Percentiles rank a stretch among this genome's conserved stretches.
Evolutionary conservation across 2,888 invertebrate genomes (phyloP).

Genomic region (Desoria tigrina): DNA sequence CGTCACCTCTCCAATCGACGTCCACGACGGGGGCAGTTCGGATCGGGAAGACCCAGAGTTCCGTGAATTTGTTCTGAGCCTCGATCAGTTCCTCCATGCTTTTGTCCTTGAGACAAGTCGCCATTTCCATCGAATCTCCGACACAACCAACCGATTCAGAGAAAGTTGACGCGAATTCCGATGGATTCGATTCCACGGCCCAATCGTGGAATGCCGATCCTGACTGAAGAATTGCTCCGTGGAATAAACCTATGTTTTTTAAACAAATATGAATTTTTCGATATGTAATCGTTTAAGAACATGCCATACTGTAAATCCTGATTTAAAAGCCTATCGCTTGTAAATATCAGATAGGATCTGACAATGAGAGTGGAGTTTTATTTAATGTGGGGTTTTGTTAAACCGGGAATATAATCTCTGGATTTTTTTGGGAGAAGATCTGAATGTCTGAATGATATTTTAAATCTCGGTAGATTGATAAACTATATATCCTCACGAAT

Average conservation of each 20-base stretch:
- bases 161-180: constrained; percentile 37
- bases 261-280: too few species aligned
- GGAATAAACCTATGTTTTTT: constrained; percentile 47
- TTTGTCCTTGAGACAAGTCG: constrained; percentile 39
- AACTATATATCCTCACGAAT: too few species aligned
- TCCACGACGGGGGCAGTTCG: constrained; percentile 49
- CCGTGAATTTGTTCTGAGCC: constrained; percentile 32
- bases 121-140: constrained; percentile 28
- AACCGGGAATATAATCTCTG: too few species aligned
- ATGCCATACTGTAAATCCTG: too few species aligned
- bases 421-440: too few species aligned
- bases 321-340: too few species aligned
- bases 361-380: too few species aligned
- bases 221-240: constrained; percentile 48
- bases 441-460: too few species aligned
- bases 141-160: constrained; percentile 41
- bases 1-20: constrained; percentile 36
- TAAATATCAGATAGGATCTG: too few species aligned
- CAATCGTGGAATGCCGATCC: constrained; percentile 51
- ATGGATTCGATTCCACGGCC: constrained; percentile 46
- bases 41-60: constrained; percentile 37
- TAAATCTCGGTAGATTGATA: too few species aligned
- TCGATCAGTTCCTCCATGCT: constrained; percentile 38
- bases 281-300: too few species aligned
- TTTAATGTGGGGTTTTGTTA: too few species aligned